Percentiles rank a stretch among this genome's conserved stretches.
Conservation (phyloP, 2,797 vertebrate genomes). For the Cetoscarus ocellatus region DNA sequence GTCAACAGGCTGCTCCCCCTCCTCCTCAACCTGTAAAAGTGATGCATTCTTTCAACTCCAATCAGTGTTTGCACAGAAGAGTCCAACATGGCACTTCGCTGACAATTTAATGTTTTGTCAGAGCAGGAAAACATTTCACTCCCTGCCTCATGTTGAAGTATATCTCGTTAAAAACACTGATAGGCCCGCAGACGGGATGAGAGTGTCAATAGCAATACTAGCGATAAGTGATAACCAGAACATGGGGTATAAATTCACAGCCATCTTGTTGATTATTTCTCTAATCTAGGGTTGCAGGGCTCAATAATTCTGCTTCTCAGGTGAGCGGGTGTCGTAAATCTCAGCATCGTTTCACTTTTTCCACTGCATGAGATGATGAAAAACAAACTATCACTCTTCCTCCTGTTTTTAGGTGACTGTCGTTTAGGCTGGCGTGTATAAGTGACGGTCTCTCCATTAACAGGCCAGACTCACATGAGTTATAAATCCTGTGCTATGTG, state of each 20-base stretch:
- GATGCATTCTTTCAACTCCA: conserved; percentile 11
- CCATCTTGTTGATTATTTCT: conserved; percentile 82
- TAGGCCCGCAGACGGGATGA: conserved; percentile 24
- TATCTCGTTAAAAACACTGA: conserved; percentile 59
- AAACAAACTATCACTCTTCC: conserved; percentile 83
- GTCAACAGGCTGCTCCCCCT: conserved; percentile 21
- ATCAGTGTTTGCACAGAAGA: conserved; percentile 3
- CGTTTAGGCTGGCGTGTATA: conserved; percentile 82
- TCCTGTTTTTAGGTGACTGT: conserved; percentile 78
- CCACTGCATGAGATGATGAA: conserved; percentile 75
- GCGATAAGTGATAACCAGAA: conserved; percentile 55
- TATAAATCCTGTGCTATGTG: conserved; percentile 72
- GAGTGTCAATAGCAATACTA: conserved; percentile 54
- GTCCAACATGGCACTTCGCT: conserved; percentile 22
- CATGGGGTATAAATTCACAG: conserved; percentile 67
- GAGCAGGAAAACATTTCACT: conserved; percentile 46
- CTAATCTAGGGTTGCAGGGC: conserved; percentile 74
- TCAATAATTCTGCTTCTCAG: conserved; percentile 79
- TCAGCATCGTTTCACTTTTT: conserved; percentile 73
- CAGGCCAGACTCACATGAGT: conserved; percentile 71
- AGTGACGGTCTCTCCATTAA: conserved; percentile 82
- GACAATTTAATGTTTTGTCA: conserved; percentile 49
- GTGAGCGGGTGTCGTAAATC: conserved; percentile 73
- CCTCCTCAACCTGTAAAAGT: conserved; percentile 4
- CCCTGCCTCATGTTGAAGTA: conserved; percentile 34